Percentiles rank a stretch among this genome's conserved stretches.
Conservation (phyloP, 2,797 vertebrate genomes). For the Melopsittacus undulatus region DNA sequence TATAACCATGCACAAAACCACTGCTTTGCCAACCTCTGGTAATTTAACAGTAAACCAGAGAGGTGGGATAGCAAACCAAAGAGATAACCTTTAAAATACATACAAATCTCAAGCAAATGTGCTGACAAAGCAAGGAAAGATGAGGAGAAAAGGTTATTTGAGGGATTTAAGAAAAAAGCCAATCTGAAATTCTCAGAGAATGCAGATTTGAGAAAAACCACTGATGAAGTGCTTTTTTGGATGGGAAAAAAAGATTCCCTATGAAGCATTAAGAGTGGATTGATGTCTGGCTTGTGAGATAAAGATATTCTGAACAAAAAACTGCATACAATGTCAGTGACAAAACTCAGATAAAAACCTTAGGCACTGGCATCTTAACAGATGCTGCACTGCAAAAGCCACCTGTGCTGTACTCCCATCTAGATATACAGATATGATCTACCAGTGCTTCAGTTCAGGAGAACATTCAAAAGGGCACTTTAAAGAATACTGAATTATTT, state of each 20-base stretch:
- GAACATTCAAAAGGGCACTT: not conserved
- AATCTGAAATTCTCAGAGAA: conserved; percentile 42
- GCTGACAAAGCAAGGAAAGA: not conserved
- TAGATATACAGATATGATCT: not conserved
- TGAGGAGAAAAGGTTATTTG: conserved; percentile 17
- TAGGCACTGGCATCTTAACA: not conserved
- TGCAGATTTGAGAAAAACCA: conserved; percentile 32
- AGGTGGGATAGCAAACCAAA: not conserved
- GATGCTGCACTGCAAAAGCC: not conserved
- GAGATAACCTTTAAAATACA: not conserved
- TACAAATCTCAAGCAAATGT: not conserved
- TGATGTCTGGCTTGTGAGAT: conserved; percentile 48
- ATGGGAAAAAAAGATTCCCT: conserved; percentile 14
- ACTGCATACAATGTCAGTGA: not conserved
- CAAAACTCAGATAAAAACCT: conserved; percentile 12
- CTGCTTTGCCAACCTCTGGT: not conserved
- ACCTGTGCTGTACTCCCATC: not conserved
- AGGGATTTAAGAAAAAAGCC: conserved; percentile 26
- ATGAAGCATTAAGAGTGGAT: conserved; percentile 22
- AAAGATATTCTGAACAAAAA: conserved; percentile 56
- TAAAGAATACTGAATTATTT: not conserved
- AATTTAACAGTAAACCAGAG: not conserved
- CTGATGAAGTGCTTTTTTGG: conserved; percentile 43
- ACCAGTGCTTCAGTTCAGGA: not conserved
- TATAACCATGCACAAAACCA: not conserved